Base-by-base conservation (phyloP, 2,888 invertebrate species). In the Leucophenga montana region DNA sequence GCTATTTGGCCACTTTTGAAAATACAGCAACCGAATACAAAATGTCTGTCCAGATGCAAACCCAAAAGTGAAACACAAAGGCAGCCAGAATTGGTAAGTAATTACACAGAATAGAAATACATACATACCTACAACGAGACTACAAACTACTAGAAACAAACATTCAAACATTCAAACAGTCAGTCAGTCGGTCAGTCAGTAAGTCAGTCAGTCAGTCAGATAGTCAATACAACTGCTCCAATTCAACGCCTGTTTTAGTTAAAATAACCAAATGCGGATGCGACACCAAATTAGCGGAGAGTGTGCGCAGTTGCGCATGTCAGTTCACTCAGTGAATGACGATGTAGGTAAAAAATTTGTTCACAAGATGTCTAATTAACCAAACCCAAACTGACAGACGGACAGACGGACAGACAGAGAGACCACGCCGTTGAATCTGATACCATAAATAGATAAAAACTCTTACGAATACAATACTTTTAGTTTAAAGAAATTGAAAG, bases 241-340 rank as follows among this genome's bases (percentile, higher is more conserved):
- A 56, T 56, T 56, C 27, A 18, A 9, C 14, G 44, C 61, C 61
- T 8, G 39, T n/a, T 61, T 61, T 18, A 39, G 39, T 13, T 20
- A 16, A 8, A 18, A 16, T 39, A 61, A 11, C 61, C 61, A 61
- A 39, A 39, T 39, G 39, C 11, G 39, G 39, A 8, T 39, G 61
- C 61, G 18, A 20, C 39, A 39, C 61, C 61, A 61, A 61, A 61
- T 61, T 61, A 39, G 61, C 31, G 44, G 20, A 39, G 61, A 44
- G 61, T 39, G 61, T 16, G 61, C 61, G 53, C 16, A 16, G 16
- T 39, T 16, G 61, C 61, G 53, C 16, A 16, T 18, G 16, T 53
- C 53, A 56, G 11, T 27, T 14, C 14, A 27, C 27, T 22, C 56
- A 27, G n/a, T 31, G 9, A 39, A 39, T 11, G 39, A 8, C 39